phyloP scores from a whole-genome alignment of 2,797 vertebrate genomes.

The Esox lucius region DNA sequence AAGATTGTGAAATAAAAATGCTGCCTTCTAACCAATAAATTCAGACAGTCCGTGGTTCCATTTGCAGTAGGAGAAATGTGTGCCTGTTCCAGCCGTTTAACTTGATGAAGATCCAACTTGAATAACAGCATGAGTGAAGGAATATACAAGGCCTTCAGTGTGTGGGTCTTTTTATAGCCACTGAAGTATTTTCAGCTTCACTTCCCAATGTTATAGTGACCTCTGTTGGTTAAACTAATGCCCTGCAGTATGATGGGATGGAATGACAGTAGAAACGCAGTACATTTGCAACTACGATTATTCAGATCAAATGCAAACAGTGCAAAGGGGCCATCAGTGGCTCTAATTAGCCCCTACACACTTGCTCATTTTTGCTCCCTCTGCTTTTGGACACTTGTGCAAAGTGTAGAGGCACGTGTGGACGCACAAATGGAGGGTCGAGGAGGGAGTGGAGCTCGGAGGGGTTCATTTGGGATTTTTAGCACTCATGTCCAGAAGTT shows the following conservation, averaged over 20 bases:
- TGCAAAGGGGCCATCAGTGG: no score
- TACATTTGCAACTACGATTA: neutral
- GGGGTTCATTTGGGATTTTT: no score
- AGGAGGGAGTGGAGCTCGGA: no score
- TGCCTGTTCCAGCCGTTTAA: neutral
- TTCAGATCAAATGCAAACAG: neutral
- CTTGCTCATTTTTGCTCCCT: no score
- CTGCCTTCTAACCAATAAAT: neutral
- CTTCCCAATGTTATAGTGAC: slow-evolving; percentile 58
- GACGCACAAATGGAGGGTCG: no score
- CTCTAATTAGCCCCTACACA: no score
- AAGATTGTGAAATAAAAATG: slow-evolving; percentile 1
- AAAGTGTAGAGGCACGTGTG: no score
- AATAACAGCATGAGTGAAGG: neutral
- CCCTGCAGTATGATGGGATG: neutral
- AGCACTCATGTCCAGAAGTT: no score
- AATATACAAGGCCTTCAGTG: neutral
- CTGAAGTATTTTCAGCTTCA: neutral
- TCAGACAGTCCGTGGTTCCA: neutral
- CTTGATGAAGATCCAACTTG: slow-evolving; percentile 2
- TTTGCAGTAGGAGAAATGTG: neutral
- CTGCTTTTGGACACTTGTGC: no score
- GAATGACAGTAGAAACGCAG: neutral
- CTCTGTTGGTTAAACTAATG: slow-evolving; percentile 46
- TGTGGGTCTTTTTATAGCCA: neutral